Conservation (phyloP, 2,888 invertebrate genomes). For the Lasioglossum pauxillum region DNA sequence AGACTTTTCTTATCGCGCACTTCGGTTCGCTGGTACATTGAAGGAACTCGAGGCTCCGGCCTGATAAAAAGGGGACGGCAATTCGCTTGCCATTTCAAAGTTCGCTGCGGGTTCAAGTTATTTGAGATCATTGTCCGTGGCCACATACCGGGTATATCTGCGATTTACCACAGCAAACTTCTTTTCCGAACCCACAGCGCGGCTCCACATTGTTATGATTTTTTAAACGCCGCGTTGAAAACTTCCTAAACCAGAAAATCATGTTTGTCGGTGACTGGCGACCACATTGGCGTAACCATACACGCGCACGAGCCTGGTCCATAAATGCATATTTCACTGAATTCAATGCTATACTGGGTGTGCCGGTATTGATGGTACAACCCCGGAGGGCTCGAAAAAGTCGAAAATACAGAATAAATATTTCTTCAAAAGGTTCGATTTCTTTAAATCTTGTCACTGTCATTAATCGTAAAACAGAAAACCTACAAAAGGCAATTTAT, state of each 20-base stretch:
- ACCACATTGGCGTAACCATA: not conserved
- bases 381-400: too few relatives aligned
- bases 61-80: slow-evolving; percentile 67
- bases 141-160: not conserved
- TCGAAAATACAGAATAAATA: too few relatives aligned
- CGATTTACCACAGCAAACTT: slow-evolving; percentile 15
- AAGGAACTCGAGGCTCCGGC: slow-evolving; percentile 45
- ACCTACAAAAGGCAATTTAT: not conserved
- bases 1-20: slow-evolving; percentile 68
- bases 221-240: slow-evolving; percentile 7
- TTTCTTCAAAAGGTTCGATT: not conserved
- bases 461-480: not conserved
- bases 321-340: not conserved
- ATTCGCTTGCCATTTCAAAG: slow-evolving; percentile 69
- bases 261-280: not conserved
- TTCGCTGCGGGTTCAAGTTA: slow-evolving; percentile 58
- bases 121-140: slow-evolving; percentile 22
- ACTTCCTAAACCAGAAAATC: not conserved
- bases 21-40: slow-evolving; percentile 54
- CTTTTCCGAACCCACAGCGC: not conserved
- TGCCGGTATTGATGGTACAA: too few relatives aligned
- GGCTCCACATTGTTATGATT: slow-evolving; percentile 22
- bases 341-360: not conserved
- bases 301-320: not conserved
- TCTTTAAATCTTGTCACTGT: not conserved